phyloP scores from a whole-genome alignment of 2,113 vertebrate species.

The Xyrauchen texanus region DNA sequence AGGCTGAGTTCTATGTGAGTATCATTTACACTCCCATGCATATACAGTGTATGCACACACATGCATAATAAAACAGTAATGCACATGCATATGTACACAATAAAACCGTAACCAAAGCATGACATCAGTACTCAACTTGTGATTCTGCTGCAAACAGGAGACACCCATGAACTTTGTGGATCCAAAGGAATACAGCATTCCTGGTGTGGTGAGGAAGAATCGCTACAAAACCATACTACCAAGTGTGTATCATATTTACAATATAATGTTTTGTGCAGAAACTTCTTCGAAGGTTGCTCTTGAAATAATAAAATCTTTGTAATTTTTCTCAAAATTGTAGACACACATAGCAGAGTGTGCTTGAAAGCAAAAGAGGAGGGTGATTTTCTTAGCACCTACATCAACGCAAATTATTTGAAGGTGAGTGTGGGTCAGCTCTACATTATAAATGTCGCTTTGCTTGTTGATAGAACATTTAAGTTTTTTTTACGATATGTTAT shows the following conservation, averaged over 20 bases:
- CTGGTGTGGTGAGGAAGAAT: conserved; percentile 96
- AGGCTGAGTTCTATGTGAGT: conserved; percentile 96
- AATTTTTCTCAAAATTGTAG: conserved; percentile 66
- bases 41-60: too few relatives aligned
- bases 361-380: conserved; percentile 87
- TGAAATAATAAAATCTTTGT: background rate
- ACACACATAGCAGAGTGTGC: conserved; percentile 97
- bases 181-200: conserved; percentile 96
- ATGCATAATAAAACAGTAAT: too few relatives aligned
- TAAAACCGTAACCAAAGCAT: background rate
- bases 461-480: too few relatives aligned
- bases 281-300: background rate
- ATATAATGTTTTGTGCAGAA: background rate
- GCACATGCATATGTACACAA: too few relatives aligned
- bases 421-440: conserved; percentile 68
- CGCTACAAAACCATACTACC: conserved; percentile 98
- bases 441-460: background rate
- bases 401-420: conserved; percentile 97
- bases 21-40: background rate
- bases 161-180: conserved; percentile 99
- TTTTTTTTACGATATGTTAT: too few relatives aligned
- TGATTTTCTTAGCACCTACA: conserved; percentile 92
- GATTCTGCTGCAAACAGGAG: conserved; percentile 78
- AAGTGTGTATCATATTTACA: conserved; percentile 79
- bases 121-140: conserved; percentile 32